Conservation (phyloP, 2,797 vertebrate species). For the Enteromius afrohamiltoni region DNA sequence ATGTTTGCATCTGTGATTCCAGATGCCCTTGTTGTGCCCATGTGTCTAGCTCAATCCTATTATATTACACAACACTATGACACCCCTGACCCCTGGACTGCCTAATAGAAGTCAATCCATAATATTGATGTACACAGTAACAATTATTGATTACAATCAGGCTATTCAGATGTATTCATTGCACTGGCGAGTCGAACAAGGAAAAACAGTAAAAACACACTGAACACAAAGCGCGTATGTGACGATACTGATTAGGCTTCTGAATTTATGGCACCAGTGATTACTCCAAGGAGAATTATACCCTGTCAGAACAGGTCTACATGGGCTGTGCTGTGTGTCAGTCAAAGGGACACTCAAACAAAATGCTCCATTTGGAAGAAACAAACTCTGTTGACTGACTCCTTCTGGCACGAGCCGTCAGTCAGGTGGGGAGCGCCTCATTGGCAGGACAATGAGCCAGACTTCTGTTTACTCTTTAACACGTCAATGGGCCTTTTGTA, state of each 20-base stretch:
- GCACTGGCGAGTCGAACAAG: background rate
- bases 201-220: conserved; percentile 25
- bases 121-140: conserved; percentile 34
- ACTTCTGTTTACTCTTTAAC: conserved; percentile 79
- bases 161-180: conserved; percentile 14
- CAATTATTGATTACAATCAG: conserved; percentile 45
- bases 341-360: conserved; percentile 42
- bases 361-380: conserved; percentile 67
- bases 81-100: conserved; percentile 32
- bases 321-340: conserved; percentile 43
- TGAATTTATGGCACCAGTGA: conserved; percentile 56
- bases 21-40: conserved; percentile 2
- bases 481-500: conserved; percentile 76
- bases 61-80: conserved; percentile 30
- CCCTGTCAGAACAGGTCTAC: conserved; percentile 28
- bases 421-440: conserved; percentile 74
- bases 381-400: conserved; percentile 73
- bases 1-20: background rate
- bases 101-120: conserved; percentile 52
- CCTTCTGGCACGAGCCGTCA: conserved; percentile 72
- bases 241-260: conserved; percentile 39
- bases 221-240: background rate
- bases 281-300: conserved; percentile 14
- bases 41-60: conserved; percentile 34
- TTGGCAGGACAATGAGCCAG: conserved; percentile 77